phyloP scores from a whole-genome alignment of 2,888 invertebrate species.

The Hybos culiciformis region DNA sequence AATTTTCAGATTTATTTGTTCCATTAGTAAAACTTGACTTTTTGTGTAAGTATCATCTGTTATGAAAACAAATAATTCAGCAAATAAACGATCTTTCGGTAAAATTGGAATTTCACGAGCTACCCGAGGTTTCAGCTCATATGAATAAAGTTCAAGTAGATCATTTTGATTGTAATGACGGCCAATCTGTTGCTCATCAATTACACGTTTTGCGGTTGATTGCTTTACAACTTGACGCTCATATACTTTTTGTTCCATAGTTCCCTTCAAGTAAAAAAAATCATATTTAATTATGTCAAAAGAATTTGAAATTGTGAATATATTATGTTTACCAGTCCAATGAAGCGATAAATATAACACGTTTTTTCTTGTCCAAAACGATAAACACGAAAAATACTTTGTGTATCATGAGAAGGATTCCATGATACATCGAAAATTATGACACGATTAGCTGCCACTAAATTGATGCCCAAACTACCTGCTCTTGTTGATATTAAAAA shows the following conservation, averaged over 20 bases:
- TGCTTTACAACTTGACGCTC: slow-evolving; percentile 94
- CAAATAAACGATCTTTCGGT: slow-evolving; percentile 78
- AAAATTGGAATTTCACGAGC: slow-evolving; percentile 55
- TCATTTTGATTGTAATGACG: slow-evolving; percentile 94
- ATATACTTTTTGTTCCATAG: slow-evolving; percentile 98
- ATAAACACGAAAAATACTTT: slow-evolving; percentile 95
- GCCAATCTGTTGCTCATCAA: slow-evolving; percentile 96
- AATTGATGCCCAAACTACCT: slow-evolving; percentile 93
- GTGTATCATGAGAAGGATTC: slow-evolving; percentile 98
- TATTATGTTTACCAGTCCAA: slow-evolving; percentile 51
- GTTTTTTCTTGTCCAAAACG: slow-evolving; percentile 97
- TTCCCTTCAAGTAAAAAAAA: slow-evolving; percentile 45
- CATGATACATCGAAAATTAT: slow-evolving; percentile 98
- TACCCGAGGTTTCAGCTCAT: slow-evolving; percentile 51
- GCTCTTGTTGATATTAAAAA: slow-evolving; percentile 95
- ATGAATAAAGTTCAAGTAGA: slow-evolving; percentile 79
- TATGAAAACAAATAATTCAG: slow-evolving; percentile 72
- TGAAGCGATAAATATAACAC: slow-evolving; percentile 89
- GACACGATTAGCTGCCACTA: slow-evolving; percentile 93
- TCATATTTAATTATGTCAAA: not conserved
- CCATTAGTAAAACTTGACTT: too few relatives aligned
- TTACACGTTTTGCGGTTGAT: slow-evolving; percentile 87
- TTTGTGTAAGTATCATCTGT: too few relatives aligned
- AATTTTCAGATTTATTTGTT: too few relatives aligned
- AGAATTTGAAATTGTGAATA: not conserved